Evolutionary conservation across 1,140 invertebrate species (phyloP), one percentile per base, ranked within the genome.

Genomic region (Meloidogyne exigua): DNA sequence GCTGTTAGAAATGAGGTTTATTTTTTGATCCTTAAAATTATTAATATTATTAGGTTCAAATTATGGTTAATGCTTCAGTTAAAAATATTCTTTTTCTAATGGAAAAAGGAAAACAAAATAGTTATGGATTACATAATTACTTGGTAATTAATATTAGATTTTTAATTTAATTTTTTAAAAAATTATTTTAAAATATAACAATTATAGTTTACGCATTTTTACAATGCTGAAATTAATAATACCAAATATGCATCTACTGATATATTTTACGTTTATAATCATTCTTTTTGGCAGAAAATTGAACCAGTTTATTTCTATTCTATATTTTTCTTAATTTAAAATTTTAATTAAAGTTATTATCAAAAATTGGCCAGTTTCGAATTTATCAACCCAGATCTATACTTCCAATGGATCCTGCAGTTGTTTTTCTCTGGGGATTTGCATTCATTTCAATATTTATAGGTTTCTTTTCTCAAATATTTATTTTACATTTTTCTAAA

Each of bases 181-280:
- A 32, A 32, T 32, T 32, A 3, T 32, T 32, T 3, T 32, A 32
- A 3, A 32, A 32, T 32, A 32, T 32, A 1, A 18, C 18, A 11
- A 7, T 77, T 84, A 68, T 28, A 83, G 84, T 85, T 82, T 49
- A 78, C 84, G 5, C 80, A 83, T 10, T 85, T 86, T 68, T 85
- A 77, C 78, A 84, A 84, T 69, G 81, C 84, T 15, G 80, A 86
- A 76, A 72, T 86, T 23, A 81, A 76, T 28, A 70, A 42, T 57
- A 28, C 63, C 11, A 36, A 57, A 57, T 18, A 76, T 32, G 44
- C 21, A 13, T 25, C 66, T 3, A 21, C 26, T 5, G 68, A 78
- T 23, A 74, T 79, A 9, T 85, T 85, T 65, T 85, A 79, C 65
- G 75, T 84, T 11, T 85, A 85, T 72, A 25, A 74, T 7, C 26